A percentile compares a stretch with the other conserved stretches of the same genome.
These are phyloP conservation scores for Ataeniobius toweri DNA, from an alignment of 2,797 vertebrate species.

Conservation along the genomic window DNA sequence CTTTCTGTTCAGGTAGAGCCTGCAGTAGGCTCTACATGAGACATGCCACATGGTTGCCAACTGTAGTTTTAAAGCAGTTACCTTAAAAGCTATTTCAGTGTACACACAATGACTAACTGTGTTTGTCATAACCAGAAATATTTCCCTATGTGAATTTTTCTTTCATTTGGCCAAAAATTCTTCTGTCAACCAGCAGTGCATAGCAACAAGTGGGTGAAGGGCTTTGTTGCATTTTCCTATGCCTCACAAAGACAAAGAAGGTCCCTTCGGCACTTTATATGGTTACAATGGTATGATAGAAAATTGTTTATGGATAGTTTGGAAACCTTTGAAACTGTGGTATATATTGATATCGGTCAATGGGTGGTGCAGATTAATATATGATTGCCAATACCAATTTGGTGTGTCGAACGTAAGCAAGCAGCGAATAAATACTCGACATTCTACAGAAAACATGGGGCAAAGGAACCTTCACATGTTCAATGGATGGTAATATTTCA, in stretches of 20 bases:
- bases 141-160: not conserved
- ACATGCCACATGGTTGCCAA: no score
- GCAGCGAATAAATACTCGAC: conserved; percentile 14
- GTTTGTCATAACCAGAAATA: not conserved
- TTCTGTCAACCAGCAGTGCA: not conserved
- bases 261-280: not conserved
- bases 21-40: no score
- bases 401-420: conserved; percentile 14
- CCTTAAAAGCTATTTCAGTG: not conserved
- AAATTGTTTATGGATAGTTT: not conserved
- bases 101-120: not conserved
- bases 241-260: not conserved
- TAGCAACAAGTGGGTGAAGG: not conserved
- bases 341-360: not conserved
- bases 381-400: conserved; percentile 19
- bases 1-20: no score
- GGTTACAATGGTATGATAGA: not conserved
- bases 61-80: not conserved
- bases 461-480: not conserved
- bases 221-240: not conserved
- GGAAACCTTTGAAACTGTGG: not conserved
- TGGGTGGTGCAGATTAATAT: conserved; percentile 29
- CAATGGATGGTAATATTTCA: conserved; percentile 1
- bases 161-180: not conserved
- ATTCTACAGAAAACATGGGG: conserved; percentile 6